A percentile compares a stretch with the other conserved stretches of the same genome.
Conservation (phyloP, 2,797 vertebrate genomes). For the Silurus lanzhouensis region DNA sequence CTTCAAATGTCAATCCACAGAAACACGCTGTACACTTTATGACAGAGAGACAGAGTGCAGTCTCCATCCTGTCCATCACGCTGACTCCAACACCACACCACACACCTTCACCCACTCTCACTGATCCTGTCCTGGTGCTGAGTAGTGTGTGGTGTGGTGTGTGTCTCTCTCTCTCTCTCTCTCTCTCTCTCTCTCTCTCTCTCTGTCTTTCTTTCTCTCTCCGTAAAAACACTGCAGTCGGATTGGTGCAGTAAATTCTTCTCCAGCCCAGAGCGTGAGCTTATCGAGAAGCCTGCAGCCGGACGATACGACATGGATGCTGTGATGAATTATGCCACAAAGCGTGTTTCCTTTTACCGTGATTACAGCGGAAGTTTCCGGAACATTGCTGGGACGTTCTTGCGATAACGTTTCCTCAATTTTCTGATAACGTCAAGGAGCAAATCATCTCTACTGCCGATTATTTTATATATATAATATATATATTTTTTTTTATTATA, state of each 20-base stretch:
- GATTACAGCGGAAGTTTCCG: background rate
- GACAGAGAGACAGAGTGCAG: background rate
- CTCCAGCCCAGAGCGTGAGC: background rate
- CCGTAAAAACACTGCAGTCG: slow-evolving; percentile 20
- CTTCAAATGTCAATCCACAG: slow-evolving; percentile 19
- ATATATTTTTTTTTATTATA: too few relatives aligned
- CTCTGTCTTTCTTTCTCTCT: background rate
- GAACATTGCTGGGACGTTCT: background rate
- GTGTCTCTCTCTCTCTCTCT: background rate
- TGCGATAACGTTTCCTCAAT: background rate
- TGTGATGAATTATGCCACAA: background rate
- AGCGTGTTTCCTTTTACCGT: background rate
- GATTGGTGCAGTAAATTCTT: slow-evolving; percentile 31
- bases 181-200: background rate
- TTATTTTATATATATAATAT: too few relatives aligned
- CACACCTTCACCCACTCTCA: background rate
- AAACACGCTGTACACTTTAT: slow-evolving; percentile 28
- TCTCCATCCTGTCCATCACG: background rate
- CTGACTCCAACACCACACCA: background rate
- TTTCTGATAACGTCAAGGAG: background rate
- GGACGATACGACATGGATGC: background rate
- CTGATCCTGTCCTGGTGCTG: background rate
- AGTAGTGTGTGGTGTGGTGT: background rate
- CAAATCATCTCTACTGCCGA: background rate
- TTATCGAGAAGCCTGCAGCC: slow-evolving; percentile 1